Conservation (phyloP, 2,113 vertebrate species). For the western clawed frog (Xenopus tropicalis) region UCB_Xtro_10.0 CM004450.2:35461001-35461500, state of each 20-base stretch:
- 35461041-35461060: background rate
- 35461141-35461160: background rate
- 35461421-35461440: no score
- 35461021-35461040: background rate
- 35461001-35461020: slow-evolving; percentile 1
- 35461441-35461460: no score
- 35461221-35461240: slow-evolving; percentile 25
- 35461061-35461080: background rate
- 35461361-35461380: slow-evolving; percentile 3
- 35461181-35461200: background rate
- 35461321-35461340: slow-evolving; percentile 8
- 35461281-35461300: slow-evolving; percentile 33
- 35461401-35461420: no score
- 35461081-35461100: background rate
- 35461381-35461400: background rate
- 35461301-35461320: slow-evolving; percentile 16
- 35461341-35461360: slow-evolving; percentile 23
- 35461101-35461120: slow-evolving; percentile 3
- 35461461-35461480: no score
- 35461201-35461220: background rate
- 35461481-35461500: no score
- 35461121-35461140: background rate
- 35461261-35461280: slow-evolving; percentile 17
- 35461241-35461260: slow-evolving; percentile 1
- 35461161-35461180: background rate